Evolutionary conservation across 2,797 vertebrate genomes (phyloP), one percentile per base, ranked within the genome.

Genomic region (Ibycter americanus): DNA sequence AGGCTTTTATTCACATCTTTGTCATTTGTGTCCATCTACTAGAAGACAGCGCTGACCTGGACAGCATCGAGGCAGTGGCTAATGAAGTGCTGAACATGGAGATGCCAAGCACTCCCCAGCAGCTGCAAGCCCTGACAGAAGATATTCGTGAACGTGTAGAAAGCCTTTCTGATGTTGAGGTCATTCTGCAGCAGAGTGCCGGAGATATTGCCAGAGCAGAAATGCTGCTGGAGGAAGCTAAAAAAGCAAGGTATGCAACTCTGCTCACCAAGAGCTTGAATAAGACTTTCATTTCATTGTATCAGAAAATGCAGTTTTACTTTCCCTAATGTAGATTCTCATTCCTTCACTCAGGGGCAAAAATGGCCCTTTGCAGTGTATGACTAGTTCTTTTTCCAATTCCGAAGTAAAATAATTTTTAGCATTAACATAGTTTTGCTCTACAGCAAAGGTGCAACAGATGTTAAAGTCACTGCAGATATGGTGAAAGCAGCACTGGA

Each of bases 21-120:
- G 62, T 70, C 5, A 31, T 87, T 67, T 93, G 79, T 93, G 36
- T 83, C 36, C 15, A 18, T 80, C 80, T 59, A n/a, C 65, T 97
- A 99, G 99, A 99, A 97, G 99, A 99, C 5, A 98, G 99, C 0
- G 99, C 99, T 21, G 99, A 99, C 94, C 96, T 99, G 92, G 99
- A 99, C 85, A 99, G 99, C 98, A 99, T 99, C 0, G 99, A 99
- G 97, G 98, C 99, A 0, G 99, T 99, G 89, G 99, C 99, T 38
- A 99, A 98, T 12, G 99, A 99, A 97, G 99, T 99, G 40, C 87
- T 99, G 91, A 98, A 98, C 92, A 99, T 99, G 99, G 99, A 99
- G 96, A 99, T 99, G 99, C 99, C 99, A 17, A 99, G 99, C 61
- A 99, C 99, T 0, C 99, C 99, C 3, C 98, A 98, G 94, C 99